phyloP scores from a whole-genome alignment of 1,140 invertebrate species.

The Linepithema humile region DNA sequence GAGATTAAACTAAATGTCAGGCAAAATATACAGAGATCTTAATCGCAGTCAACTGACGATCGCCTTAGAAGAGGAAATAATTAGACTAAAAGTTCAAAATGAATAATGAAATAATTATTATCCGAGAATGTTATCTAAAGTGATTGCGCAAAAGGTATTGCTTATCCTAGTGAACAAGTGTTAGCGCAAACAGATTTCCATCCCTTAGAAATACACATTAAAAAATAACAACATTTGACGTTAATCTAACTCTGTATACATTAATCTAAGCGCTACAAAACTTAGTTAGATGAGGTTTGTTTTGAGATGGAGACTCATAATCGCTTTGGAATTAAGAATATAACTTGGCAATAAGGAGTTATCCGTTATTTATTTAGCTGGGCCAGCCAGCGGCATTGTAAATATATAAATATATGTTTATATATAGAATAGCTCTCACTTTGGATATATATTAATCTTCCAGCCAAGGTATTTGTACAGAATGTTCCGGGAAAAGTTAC shows the following conservation, averaged over 20 bases:
- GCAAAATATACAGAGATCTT: conserved; percentile 46
- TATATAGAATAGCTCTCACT: conserved; percentile 68
- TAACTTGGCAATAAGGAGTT: conserved; percentile 71
- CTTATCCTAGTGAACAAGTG: conserved; percentile 49
- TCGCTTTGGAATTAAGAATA: conserved; percentile 62
- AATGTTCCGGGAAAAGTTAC: not conserved
- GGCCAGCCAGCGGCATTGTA: conserved; percentile 74
- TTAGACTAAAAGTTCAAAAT: conserved; percentile 63
- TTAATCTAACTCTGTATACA: conserved; percentile 59
- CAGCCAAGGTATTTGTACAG: conserved; percentile 61
- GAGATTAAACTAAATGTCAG: conserved; percentile 20
- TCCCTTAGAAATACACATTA: conserved; percentile 24
- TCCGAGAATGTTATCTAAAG: conserved; percentile 11
- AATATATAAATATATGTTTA: conserved; percentile 71
- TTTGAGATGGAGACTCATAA: conserved; percentile 60
- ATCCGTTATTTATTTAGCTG: conserved; percentile 67
- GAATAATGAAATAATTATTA: conserved; percentile 37
- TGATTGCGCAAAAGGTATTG: conserved; percentile 43
- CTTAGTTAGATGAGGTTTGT: conserved; percentile 52
- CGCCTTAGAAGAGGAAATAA: conserved; percentile 67
- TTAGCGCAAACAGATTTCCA: conserved; percentile 45
- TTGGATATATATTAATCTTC: conserved; percentile 62
- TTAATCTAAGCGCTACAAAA: conserved; percentile 67
- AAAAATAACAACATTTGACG: conserved; percentile 58
- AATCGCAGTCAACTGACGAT: conserved; percentile 68